Conservation (phyloP, 2,888 invertebrate genomes). For the Unio pictorum region DNA sequence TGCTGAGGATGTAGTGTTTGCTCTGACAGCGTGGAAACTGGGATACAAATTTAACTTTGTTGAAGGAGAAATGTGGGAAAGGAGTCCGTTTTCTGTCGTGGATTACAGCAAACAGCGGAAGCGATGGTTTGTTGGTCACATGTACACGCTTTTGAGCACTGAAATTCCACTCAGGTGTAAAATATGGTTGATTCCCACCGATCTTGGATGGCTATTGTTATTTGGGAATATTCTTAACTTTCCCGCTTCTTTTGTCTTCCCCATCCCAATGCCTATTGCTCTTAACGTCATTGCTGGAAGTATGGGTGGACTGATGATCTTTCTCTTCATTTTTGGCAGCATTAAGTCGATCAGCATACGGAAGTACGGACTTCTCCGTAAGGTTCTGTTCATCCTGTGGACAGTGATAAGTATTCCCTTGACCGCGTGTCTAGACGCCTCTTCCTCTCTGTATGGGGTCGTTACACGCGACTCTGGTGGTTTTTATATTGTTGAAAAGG, state of each 20-base stretch:
- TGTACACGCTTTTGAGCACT: slow-evolving; percentile 25
- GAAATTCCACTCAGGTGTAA: slow-evolving; percentile 38
- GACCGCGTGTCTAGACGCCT: slow-evolving; percentile 32
- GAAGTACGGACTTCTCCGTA: slow-evolving; percentile 26
- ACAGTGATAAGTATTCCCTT: slow-evolving; percentile 31
- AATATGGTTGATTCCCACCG: slow-evolving; percentile 35
- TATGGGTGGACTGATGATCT: slow-evolving; percentile 35
- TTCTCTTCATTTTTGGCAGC: slow-evolving; percentile 38
- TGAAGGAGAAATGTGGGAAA: slow-evolving; percentile 42
- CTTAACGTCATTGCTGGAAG: slow-evolving; percentile 32
- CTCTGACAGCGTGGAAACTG: slow-evolving; percentile 30
- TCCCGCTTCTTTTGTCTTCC: slow-evolving; percentile 29
- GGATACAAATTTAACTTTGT: slow-evolving; percentile 38
- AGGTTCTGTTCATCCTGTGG: slow-evolving; percentile 25
- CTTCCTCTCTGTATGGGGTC: slow-evolving; percentile 35
- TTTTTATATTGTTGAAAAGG: slow-evolving; percentile 39
- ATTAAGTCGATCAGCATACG: slow-evolving; percentile 37
- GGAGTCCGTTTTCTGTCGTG: slow-evolving; percentile 33
- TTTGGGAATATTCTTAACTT: slow-evolving; percentile 34
- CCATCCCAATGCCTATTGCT: slow-evolving; percentile 31
- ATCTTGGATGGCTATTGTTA: slow-evolving; percentile 34
- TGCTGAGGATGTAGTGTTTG: slow-evolving; percentile 42
- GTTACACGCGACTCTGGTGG: slow-evolving; percentile 26
- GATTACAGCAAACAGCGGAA: slow-evolving; percentile 40
- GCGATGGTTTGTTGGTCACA: slow-evolving; percentile 40